Percentiles rank a stretch among this genome's conserved stretches.
Evolutionary conservation across 2,113 vertebrate genomes (phyloP).

Genomic region (Marmota flaviventris): DNA sequence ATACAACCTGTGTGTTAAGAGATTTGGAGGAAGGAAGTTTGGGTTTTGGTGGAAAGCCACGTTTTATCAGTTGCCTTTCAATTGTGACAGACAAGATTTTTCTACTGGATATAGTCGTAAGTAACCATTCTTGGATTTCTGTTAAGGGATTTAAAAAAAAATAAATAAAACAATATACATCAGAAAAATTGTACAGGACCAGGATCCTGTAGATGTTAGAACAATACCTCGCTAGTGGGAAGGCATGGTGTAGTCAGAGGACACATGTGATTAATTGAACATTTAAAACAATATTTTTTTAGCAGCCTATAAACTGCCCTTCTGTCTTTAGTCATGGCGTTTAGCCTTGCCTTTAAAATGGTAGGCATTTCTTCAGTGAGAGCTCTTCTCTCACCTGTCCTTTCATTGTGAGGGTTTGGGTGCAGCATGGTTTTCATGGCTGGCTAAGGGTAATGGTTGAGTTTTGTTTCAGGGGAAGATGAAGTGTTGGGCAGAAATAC

Average conservation of each 20-base stretch:
- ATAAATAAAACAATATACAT: background rate
- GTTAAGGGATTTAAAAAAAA: background rate
- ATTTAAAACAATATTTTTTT: background rate
- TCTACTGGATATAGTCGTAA: background rate
- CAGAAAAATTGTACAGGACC: background rate
- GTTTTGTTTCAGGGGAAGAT: background rate
- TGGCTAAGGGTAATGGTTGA: background rate
- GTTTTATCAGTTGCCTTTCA: background rate
- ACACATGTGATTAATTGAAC: background rate
- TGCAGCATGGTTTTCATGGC: background rate
- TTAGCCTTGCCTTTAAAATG: background rate
- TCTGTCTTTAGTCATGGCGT: background rate
- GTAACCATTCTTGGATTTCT: constrained; percentile 5
- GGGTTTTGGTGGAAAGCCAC: constrained; percentile 6
- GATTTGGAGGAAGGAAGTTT: constrained; percentile 30
- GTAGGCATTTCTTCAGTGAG: background rate
- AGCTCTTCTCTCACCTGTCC: background rate
- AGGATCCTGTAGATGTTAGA: background rate
- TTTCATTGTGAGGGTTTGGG: background rate
- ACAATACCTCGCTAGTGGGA: background rate
- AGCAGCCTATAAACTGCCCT: background rate
- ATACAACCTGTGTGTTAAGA: background rate
- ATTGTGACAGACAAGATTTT: background rate
- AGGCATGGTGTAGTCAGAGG: background rate
- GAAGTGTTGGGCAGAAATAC: background rate